Percentiles rank a stretch among this genome's conserved stretches.
Evolutionary conservation across 2,888 invertebrate species (phyloP).

Genomic region (Zhengitettix transpicula): DNA sequence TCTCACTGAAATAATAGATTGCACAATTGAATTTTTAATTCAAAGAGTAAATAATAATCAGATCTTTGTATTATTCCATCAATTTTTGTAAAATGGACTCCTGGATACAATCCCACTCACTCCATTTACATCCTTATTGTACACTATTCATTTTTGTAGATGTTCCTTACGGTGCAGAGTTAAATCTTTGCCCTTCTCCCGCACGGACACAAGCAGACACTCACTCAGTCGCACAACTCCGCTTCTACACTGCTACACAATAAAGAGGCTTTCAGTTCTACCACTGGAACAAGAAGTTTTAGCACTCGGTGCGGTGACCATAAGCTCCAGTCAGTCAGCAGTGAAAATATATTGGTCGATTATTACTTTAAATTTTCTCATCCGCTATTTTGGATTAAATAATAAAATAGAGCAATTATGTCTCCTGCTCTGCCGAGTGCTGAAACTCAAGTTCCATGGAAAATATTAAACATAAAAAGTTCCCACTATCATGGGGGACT

Average conservation of each 20-base stretch:
- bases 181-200: not conserved
- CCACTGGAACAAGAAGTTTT: conserved; percentile 6
- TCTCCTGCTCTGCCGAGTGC: conserved; percentile 6
- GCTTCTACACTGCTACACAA: conserved; percentile 8
- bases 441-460: conserved; percentile 10
- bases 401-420: not conserved
- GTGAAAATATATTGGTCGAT: conserved; percentile 4
- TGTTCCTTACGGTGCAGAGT: not conserved
- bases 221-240: conserved; percentile 1
- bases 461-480: conserved; percentile 13
- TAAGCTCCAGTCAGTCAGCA: not conserved
- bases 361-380: not conserved
- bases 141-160: not conserved
- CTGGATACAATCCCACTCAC: conserved; percentile 2
- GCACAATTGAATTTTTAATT: not conserved
- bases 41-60: not conserved
- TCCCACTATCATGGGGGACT: conserved; percentile 27
- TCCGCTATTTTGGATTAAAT: not conserved
- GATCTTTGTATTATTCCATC: not conserved
- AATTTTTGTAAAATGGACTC: not conserved
- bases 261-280: conserved; percentile 12
- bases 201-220: conserved; percentile 3
- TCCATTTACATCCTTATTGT: not conserved
- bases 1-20: not conserved
- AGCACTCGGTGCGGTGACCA: not conserved